phyloP scores from a whole-genome alignment of 2,797 vertebrate genomes.

The Typhlichthys subterraneus region DNA sequence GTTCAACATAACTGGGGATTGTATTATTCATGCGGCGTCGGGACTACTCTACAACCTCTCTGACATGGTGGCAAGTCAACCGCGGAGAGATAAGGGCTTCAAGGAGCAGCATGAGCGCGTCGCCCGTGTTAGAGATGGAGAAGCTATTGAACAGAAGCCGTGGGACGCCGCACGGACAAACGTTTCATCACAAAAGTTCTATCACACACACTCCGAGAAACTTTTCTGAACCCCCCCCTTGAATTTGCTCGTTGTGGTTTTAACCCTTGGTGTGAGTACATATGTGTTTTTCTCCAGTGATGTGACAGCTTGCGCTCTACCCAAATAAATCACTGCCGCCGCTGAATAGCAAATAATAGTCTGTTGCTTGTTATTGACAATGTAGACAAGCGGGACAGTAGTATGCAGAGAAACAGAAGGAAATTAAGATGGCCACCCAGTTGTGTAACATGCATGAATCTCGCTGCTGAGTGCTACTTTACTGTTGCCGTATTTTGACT shows the following conservation, averaged over 20 bases:
- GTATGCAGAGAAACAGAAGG: constrained; percentile 58
- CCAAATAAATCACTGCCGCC: constrained; percentile 57
- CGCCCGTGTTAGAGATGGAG: constrained; percentile 22
- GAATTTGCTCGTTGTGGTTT: constrained; percentile 34
- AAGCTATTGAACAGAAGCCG: constrained; percentile 46
- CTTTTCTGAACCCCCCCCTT: constrained; percentile 8
- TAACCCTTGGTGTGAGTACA: constrained; percentile 47
- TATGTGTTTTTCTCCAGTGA: constrained; percentile 65
- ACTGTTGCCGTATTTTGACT: constrained; percentile 94
- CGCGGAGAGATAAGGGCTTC: constrained; percentile 52
- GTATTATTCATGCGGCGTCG: constrained; percentile 58
- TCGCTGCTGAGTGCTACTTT: constrained; percentile 89
- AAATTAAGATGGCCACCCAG: constrained; percentile 65
- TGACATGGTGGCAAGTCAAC: constrained; percentile 57
- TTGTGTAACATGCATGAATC: constrained; percentile 88
- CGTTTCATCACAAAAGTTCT: constrained; percentile 58
- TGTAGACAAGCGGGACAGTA: constrained; percentile 33
- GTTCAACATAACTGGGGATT: constrained; percentile 29
- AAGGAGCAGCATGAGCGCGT: constrained; percentile 44
- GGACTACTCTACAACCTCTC: constrained; percentile 39
- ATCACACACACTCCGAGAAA: constrained; percentile 27
- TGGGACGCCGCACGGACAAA: constrained; percentile 58
- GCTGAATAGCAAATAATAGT: constrained; percentile 60
- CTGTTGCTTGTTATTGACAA: constrained; percentile 63
- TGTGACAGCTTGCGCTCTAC: constrained; percentile 42